phyloP scores from a whole-genome alignment of 2,797 vertebrate genomes.

The Vireo griseus region DNA sequence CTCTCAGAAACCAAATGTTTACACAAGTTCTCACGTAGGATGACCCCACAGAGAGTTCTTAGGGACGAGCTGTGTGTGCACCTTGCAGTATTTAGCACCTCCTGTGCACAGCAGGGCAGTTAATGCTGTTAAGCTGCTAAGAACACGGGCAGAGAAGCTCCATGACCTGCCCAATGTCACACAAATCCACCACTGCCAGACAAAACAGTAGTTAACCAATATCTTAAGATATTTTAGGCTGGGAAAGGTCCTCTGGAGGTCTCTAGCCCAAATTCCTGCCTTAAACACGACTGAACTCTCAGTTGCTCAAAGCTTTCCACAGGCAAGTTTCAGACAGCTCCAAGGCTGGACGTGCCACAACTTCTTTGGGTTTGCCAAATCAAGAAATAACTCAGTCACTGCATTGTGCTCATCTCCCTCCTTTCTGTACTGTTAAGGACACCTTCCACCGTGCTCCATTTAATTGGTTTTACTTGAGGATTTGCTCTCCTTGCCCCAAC shows the following conservation, averaged over 20 bases:
- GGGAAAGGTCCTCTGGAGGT: neutral
- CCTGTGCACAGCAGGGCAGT: neutral
- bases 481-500: neutral
- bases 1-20: neutral
- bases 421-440: neutral
- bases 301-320: neutral
- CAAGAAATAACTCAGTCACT: neutral
- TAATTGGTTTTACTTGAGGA: neutral
- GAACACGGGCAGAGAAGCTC: neutral
- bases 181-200: neutral
- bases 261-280: neutral
- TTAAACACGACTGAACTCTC: neutral
- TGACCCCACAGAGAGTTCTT: fast-evolving
- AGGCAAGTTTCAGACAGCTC: neutral
- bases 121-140: neutral
- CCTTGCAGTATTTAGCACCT: neutral
- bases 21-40: neutral
- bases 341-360: neutral
- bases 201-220: neutral
- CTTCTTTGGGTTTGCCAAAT: neutral
- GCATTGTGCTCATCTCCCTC: neutral
- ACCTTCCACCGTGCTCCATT: neutral
- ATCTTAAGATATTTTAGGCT: fast-evolving
- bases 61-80: neutral
- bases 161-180: neutral